These are phyloP conservation scores for Lordiphosa fenestrarum DNA, from an alignment of 2,888 invertebrate species.

Conservation along the genomic window DNA sequence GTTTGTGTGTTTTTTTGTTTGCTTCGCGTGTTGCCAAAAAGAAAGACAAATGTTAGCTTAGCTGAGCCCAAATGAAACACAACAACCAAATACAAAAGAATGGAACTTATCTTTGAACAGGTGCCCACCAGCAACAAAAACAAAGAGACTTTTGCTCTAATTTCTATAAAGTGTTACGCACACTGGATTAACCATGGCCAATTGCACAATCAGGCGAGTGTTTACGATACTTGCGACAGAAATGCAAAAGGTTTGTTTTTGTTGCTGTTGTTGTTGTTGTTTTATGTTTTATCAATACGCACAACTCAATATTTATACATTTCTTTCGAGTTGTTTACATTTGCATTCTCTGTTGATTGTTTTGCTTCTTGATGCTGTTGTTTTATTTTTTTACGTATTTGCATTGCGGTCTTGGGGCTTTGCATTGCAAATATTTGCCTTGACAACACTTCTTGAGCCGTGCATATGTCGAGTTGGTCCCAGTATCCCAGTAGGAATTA, in stretches of 20 bases:
- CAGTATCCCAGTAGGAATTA: constrained; percentile 14
- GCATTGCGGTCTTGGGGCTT: constrained; percentile 29
- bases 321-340: constrained; percentile 36
- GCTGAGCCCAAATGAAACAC: constrained; percentile 23
- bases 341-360: constrained; percentile 31
- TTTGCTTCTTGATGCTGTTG: constrained; percentile 19
- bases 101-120: constrained; percentile 52
- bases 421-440: constrained; percentile 39
- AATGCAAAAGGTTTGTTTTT: constrained; percentile 19
- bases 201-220: constrained; percentile 34
- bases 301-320: constrained; percentile 35
- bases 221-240: constrained; percentile 38
- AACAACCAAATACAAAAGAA: constrained; percentile 1
- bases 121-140: constrained; percentile 15
- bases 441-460: constrained; percentile 15
- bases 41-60: constrained; percentile 36
- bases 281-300: constrained; percentile 26
- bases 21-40: constrained; percentile 33
- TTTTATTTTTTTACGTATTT: constrained; percentile 18
- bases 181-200: constrained; percentile 23
- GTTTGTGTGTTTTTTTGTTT: constrained; percentile 22
- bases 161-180: constrained; percentile 6
- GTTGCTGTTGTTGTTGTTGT: too few species aligned
- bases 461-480: constrained; percentile 4
- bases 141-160: constrained; percentile 1